Evolutionary conservation across 2,113 vertebrate genomes (phyloP).

Genomic region (Pimephales promelas): DNA sequence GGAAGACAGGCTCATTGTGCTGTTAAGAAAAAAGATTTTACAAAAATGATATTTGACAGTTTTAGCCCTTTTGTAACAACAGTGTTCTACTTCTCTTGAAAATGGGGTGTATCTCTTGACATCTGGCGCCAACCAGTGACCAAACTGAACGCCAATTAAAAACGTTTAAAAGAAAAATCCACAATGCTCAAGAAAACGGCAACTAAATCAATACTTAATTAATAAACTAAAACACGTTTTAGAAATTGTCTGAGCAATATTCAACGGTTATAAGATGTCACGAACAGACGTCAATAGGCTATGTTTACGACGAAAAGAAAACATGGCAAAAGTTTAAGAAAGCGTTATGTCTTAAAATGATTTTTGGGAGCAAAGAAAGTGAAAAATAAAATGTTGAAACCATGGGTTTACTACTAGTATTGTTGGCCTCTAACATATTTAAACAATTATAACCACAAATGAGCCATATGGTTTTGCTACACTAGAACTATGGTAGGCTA

Average conservation of each 20-base stretch:
- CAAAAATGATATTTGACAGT: background rate
- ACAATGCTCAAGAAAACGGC: background rate
- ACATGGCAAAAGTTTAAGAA: background rate
- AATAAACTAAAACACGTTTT: background rate
- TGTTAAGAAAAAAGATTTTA: background rate
- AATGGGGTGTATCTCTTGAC: slow-evolving; percentile 64
- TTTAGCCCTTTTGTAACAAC: slow-evolving; percentile 20
- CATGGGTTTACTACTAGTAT: no score
- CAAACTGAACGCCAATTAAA: background rate
- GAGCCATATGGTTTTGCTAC: background rate
- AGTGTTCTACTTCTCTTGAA: background rate
- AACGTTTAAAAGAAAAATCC: background rate
- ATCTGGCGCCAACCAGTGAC: slow-evolving; percentile 82
- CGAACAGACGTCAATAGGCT: background rate
- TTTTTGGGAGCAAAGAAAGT: no score
- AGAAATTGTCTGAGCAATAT: background rate
- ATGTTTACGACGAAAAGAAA: background rate
- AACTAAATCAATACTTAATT: background rate
- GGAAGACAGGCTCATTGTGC: slow-evolving; percentile 35
- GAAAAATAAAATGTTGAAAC: no score
- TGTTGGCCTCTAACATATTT: no score
- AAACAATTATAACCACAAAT: no score
- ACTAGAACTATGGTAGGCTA: background rate
- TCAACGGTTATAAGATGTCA: background rate
- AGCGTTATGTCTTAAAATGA: background rate